Percentiles rank a stretch among this genome's conserved stretches.
Evolutionary conservation across 2,888 invertebrate genomes (phyloP).

Genomic region (Kuschelorhynchus macadamiae): DNA sequence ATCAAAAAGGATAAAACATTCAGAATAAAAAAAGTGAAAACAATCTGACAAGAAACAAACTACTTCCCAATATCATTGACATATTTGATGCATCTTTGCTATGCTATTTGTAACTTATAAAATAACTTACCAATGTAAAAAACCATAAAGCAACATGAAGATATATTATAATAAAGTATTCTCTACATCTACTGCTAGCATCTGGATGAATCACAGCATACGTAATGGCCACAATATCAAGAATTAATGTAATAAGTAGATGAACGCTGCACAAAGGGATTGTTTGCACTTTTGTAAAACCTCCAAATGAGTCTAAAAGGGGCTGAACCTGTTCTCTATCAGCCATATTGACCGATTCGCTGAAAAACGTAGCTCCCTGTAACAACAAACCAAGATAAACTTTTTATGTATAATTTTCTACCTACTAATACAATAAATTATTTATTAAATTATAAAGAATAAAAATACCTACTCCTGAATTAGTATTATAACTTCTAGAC

Average conservation of each 20-base stretch:
- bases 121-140: constrained; percentile 70
- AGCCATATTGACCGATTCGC: constrained; percentile 66
- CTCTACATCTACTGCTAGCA: constrained; percentile 69
- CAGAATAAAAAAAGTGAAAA: not conserved
- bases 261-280: constrained; percentile 62
- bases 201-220: constrained; percentile 65
- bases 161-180: constrained; percentile 75
- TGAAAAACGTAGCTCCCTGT: constrained; percentile 69
- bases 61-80: too few relatives aligned
- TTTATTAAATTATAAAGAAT: not conserved
- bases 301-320: constrained; percentile 65
- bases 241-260: constrained; percentile 60
- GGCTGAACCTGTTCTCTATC: constrained; percentile 65
- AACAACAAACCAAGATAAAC: not conserved
- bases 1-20: not conserved
- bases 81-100: too few relatives aligned
- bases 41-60: too few relatives aligned
- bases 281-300: constrained; percentile 65
- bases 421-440: not conserved
- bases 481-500: constrained; percentile 62
- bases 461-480: constrained; percentile 59
- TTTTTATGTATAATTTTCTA: too few relatives aligned
- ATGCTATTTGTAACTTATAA: not conserved
- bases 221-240: constrained; percentile 65
- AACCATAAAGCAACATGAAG: constrained; percentile 74